These are phyloP conservation scores for Chelonia mydas DNA, from an alignment of 2,797 vertebrate genomes.

Conservation along the genomic window DNA sequence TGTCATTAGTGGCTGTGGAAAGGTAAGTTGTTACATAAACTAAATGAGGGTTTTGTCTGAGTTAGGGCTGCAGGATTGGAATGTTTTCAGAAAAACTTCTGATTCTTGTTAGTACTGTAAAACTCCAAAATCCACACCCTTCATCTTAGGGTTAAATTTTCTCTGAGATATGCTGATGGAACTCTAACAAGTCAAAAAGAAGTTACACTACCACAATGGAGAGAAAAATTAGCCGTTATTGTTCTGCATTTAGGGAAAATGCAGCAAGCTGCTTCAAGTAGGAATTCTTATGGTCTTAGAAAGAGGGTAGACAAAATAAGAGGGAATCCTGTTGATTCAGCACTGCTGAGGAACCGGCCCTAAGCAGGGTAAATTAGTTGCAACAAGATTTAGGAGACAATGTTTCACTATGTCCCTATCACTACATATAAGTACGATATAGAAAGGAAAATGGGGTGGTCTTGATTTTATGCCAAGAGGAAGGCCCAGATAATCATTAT, in stretches of 20 bases:
- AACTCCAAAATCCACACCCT: fast-evolving
- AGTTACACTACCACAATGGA: neutral
- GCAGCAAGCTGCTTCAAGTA: fast-evolving
- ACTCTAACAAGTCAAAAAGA: neutral
- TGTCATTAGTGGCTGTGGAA: slow-evolving; percentile 76
- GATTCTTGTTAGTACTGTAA: neutral
- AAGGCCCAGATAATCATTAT: too few species aligned
- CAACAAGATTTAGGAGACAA: neutral
- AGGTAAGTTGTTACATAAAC: slow-evolving; percentile 60
- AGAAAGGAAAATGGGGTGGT: neutral
- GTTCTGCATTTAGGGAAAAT: neutral
- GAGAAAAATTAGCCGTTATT: neutral
- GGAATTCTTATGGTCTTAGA: neutral
- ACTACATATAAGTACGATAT: neutral
- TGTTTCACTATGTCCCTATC: neutral
- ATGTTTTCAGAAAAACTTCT: neutral
- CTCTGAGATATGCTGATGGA: fast-evolving
- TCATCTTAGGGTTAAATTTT: neutral
- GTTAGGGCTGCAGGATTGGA: neutral
- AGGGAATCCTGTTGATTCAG: neutral
- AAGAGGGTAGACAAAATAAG: neutral
- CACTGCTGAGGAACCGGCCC: neutral
- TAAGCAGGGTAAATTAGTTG: neutral
- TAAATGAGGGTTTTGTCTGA: neutral
- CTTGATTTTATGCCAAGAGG: neutral